Evolutionary conservation across 2,113 vertebrate genomes (phyloP), one percentile per base, ranked within the genome.

Genomic region (Cheilinus undulatus): DNA sequence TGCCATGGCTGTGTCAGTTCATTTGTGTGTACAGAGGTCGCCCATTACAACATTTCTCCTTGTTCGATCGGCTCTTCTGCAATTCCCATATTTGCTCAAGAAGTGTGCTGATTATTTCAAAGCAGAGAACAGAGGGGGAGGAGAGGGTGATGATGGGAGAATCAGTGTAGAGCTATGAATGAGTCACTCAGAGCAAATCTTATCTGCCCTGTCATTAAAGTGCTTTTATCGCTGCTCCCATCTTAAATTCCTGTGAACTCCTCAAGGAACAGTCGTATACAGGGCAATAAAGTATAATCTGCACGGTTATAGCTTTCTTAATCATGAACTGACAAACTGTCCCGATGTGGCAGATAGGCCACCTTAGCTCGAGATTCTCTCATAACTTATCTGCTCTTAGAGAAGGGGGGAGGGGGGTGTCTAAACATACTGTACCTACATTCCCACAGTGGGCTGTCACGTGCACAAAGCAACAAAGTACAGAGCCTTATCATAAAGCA

Each of bases 121-220:
- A 91, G 73, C 70, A 76, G 24, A 0, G 8, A 26, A 78, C 20
- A 0, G 9, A 28, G 26, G 3, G 32, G 14, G 22, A 6, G 53
- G 13, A 8, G 3, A 43, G n/a, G 26, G 22, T 7, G 51, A 22
- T 28, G 63, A 62, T 53, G 53, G 27, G 54, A 45, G 68, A 86
- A 84, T 88, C 86, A 73, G 62, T 48, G 75, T 63, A 42, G 59
- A 63, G 73, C 67, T 75, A 69, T 17, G 72, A 84, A 84, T 93
- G 92, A 93, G 80, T 94, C 93, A 93, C 75, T 66, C 52, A 24
- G 36, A 46, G 54, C 78, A 81, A 91, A 94, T 94, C 93, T 95
- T 94, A 95, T 95, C 94, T 93, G 1, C 10, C 17, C 50, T 32
- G 84, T 86, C 89, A 93, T 93, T 94, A 94, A 94, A 92, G 48